These are phyloP conservation scores for Copidosoma aretas DNA, from an alignment of 2,888 invertebrate species.

Conservation along the genomic window DNA sequence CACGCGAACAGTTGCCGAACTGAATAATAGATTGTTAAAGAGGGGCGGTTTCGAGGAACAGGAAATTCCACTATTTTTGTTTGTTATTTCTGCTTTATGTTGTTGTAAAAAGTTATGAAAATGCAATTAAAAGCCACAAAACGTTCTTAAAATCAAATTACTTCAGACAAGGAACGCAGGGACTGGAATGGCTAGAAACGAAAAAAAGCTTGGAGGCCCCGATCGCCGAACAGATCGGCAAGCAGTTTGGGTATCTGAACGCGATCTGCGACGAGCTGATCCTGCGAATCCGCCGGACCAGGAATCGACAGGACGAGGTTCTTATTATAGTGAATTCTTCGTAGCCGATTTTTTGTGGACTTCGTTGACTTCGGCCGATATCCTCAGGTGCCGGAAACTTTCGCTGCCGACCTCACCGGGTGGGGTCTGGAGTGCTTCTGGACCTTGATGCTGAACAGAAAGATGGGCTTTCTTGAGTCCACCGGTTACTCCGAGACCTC, in stretches of 20 bases:
- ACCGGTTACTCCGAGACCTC: constrained; percentile 64
- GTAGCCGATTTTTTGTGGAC: too few relatives aligned
- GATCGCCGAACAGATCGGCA: constrained; percentile 60
- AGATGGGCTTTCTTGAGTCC: constrained; percentile 70
- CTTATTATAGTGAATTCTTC: constrained; percentile 26
- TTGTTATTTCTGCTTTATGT: too few relatives aligned
- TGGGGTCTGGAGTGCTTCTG: constrained; percentile 66
- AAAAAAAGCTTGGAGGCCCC: constrained; percentile 65
- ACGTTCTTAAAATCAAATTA: too few relatives aligned
- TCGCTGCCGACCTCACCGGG: constrained; percentile 60
- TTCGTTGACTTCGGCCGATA: neutral
- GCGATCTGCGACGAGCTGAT: constrained; percentile 61
- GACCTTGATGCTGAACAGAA: constrained; percentile 64
- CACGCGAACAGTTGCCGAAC: too few relatives aligned
- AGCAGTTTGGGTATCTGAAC: constrained; percentile 56
- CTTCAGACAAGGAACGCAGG: constrained; percentile 54
- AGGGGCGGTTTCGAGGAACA: too few relatives aligned
- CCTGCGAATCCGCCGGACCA: constrained; percentile 64
- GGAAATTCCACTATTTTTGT: too few relatives aligned
- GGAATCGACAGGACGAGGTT: constrained; percentile 72
- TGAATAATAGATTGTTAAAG: too few relatives aligned
- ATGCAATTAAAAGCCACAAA: too few relatives aligned
- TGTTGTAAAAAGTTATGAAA: too few relatives aligned
- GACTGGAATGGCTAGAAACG: constrained; percentile 69
- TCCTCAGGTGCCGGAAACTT: constrained; percentile 56